Evolutionary conservation across 2,888 invertebrate species (phyloP).

Genomic region (Nomada flava): DNA sequence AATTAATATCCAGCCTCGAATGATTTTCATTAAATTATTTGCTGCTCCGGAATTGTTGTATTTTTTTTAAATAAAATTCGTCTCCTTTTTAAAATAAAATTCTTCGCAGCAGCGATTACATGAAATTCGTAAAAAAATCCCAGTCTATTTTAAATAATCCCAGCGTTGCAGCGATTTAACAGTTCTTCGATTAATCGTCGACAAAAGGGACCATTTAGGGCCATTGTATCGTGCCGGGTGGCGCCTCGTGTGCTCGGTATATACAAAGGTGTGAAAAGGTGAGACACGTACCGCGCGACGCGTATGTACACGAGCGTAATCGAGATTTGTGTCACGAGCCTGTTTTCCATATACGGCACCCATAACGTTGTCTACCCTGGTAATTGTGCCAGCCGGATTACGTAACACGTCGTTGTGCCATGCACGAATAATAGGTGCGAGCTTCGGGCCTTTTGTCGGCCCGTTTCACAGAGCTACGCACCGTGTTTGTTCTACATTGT

Average conservation of each 20-base stretch:
- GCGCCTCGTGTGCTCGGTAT: not conserved
- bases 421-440: conserved; percentile 61
- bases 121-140: no score
- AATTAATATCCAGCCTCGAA: no score
- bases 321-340: conserved; percentile 81
- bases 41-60: no score
- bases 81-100: no score
- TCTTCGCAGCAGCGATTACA: no score
- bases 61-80: no score
- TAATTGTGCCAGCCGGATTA: conserved; percentile 75
- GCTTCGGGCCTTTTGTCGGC: conserved; percentile 38
- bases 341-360: conserved; percentile 78
- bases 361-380: conserved; percentile 72
- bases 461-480: conserved; percentile 15
- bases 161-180: no score
- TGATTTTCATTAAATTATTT: no score
- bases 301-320: conserved; percentile 63
- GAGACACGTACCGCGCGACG: conserved; percentile 36
- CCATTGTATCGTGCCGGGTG: not conserved
- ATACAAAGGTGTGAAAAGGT: conserved; percentile 42
- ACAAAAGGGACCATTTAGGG: not conserved
- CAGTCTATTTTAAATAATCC: no score
- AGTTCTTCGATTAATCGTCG: no score
- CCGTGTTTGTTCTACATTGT: conserved; percentile 19
- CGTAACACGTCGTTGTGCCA: conserved; percentile 61